These are phyloP conservation scores for Pachymerium ferrugineum DNA, from an alignment of 2,888 invertebrate species.

Conservation along the genomic window DNA sequence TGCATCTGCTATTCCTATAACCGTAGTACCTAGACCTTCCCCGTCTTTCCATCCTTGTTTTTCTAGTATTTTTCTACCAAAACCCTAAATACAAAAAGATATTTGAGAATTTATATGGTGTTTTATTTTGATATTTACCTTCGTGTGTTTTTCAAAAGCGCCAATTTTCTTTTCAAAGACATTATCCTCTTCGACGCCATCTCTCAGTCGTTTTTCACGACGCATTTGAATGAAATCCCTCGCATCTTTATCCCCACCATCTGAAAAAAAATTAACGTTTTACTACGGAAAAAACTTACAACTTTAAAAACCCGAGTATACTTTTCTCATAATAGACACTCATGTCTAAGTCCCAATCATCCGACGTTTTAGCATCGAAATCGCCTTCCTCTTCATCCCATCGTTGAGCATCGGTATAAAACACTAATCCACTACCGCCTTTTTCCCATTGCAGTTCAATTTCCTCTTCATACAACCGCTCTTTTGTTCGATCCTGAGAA, in stretches of 20 bases:
- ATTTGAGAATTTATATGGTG: not conserved
- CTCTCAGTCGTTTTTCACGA: constrained; percentile 40
- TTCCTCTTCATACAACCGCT: constrained; percentile 49
- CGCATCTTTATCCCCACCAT: constrained; percentile 51
- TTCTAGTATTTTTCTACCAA: constrained; percentile 51
- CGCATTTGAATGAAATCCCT: constrained; percentile 50
- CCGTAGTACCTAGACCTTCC: constrained; percentile 49
- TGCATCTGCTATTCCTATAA: constrained; percentile 43
- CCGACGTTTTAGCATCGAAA: constrained; percentile 54
- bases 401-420: constrained; percentile 55
- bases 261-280: constrained; percentile 36
- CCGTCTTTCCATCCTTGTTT: constrained; percentile 54
- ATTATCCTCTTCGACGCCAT: constrained; percentile 37
- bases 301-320: constrained; percentile 32
- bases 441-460: constrained; percentile 55
- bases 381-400: constrained; percentile 53
- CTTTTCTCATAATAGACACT: constrained; percentile 51
- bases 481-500: constrained; percentile 49
- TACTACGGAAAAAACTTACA: not conserved
- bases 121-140: constrained; percentile 39
- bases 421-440: constrained; percentile 56
- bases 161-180: constrained; percentile 43
- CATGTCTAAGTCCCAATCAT: constrained; percentile 57
- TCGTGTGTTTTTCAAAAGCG: constrained; percentile 50
- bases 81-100: constrained; percentile 41